Evolutionary conservation across 2,797 vertebrate genomes (phyloP).

Genomic region (Mormyrus proboscirostris): DNA sequence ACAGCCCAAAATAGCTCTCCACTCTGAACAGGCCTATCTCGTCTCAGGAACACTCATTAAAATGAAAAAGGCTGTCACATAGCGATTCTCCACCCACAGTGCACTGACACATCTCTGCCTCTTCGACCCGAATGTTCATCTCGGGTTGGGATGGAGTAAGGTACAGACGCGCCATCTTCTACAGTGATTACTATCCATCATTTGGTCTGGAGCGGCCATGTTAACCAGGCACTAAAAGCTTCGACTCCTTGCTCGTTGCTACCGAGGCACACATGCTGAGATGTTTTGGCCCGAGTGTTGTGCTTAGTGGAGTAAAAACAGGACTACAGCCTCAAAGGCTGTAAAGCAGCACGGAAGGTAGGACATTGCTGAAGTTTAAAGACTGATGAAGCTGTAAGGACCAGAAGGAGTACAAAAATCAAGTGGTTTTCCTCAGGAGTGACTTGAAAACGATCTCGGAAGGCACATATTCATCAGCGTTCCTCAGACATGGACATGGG

Average conservation of each 20-base stretch:
- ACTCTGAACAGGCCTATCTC: slow-evolving; percentile 24
- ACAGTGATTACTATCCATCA: background rate
- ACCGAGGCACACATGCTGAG: background rate
- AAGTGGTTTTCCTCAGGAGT: background rate
- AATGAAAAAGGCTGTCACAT: slow-evolving; percentile 42
- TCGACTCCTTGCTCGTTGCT: background rate
- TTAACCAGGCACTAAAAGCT: background rate
- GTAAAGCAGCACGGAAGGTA: background rate
- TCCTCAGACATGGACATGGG: background rate
- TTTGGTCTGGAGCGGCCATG: background rate
- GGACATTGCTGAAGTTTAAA: background rate
- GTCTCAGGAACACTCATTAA: slow-evolving; percentile 42
- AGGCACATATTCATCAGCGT: background rate
- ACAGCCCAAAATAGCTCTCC: slow-evolving; percentile 56
- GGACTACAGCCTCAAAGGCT: background rate
- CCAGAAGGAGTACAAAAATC: background rate
- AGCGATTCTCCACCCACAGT: slow-evolving; percentile 18
- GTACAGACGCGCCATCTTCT: background rate
- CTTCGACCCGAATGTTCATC: background rate
- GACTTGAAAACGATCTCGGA: background rate
- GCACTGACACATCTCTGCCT: slow-evolving; percentile 2
- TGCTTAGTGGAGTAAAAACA: background rate
- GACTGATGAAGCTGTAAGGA: background rate
- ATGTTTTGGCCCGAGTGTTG: background rate
- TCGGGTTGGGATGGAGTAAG: background rate